Base-by-base conservation (phyloP, 2,888 invertebrate species). In the Orchestes rusci region DNA sequence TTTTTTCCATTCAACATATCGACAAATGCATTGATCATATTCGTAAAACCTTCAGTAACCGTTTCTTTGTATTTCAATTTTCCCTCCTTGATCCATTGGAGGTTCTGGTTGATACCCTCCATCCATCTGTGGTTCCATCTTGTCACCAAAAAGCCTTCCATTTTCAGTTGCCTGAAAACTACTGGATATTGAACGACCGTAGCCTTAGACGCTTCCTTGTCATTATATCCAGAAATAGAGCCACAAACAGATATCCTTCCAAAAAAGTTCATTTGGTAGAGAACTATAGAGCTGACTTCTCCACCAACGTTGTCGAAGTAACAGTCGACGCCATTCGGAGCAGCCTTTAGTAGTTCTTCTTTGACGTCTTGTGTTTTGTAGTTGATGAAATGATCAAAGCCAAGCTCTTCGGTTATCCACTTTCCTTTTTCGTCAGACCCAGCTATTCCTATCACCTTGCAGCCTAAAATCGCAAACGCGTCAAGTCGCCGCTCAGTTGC, bases 271-370 rank as follows among this genome's bases (percentile, higher is more conserved):
- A 84, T 84, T 46, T 74, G 72, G 47, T 68, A 69, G 43, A 83
- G 70, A 23, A 84, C 76, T 8, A 66, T 71, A 13, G 74, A 72
- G 45, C 80, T 79, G 43, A 83, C 75, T 59, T 79, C 77, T 30
- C 84, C 84, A 16, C 84, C 84, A 35, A 84, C 85, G 63, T 85
- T 86, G 61, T 86, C 86, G 59, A 84, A 86, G 58, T 81, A 86
- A 58, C 82, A 80, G 59, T 86, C 83, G 0, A 86, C 66, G 2
- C 84, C 84, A n/a, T 80, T 68, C 0, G 84, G 82, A 8, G 82
- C 82, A 39, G 66, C 70, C 62, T 77, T 68, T 50, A 73, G 73
- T 10, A 87, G 66, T 31, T 73, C 75, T 34, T 70, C 59, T 1
- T 63, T 61, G 32, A 81, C 54, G 56, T 79, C 62, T 4, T 66